Conservation (phyloP, 2,888 invertebrate genomes). For the Sympetrum striolatum region DNA sequence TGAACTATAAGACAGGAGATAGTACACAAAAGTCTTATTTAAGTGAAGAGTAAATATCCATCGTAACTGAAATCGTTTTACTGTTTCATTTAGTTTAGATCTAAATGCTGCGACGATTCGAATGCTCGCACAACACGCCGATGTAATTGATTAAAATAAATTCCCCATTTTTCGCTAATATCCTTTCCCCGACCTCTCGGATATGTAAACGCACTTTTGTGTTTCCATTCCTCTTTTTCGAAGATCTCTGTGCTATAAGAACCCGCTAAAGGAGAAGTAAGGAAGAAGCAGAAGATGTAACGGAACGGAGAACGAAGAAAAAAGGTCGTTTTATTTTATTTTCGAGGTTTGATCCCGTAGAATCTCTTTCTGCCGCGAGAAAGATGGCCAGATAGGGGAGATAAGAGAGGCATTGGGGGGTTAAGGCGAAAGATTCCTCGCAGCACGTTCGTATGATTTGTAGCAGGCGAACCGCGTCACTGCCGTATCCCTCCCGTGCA, state of each 20-base stretch:
- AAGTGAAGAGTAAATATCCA: too few relatives aligned
- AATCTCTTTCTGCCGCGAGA: not conserved
- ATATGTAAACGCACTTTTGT: not conserved
- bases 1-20: too few relatives aligned
- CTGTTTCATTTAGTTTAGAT: too few relatives aligned
- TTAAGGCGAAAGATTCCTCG: not conserved
- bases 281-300: not conserved
- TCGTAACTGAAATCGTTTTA: too few relatives aligned
- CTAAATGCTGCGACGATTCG: too few relatives aligned
- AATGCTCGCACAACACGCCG: too few relatives aligned
- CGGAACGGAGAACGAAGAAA: not conserved
- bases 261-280: not conserved
- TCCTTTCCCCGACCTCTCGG: not conserved
- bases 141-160: not conserved
- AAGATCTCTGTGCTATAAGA: not conserved
- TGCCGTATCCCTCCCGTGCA: not conserved
- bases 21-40: too few relatives aligned
- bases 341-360: not conserved
- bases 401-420: not conserved
- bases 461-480: not conserved
- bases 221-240: not conserved
- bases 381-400: not conserved
- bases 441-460: not conserved
- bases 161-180: not conserved
- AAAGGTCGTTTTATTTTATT: not conserved